Base-by-base conservation (phyloP, 2,797 vertebrate genomes). In the Decapterus maruadsi region DNA sequence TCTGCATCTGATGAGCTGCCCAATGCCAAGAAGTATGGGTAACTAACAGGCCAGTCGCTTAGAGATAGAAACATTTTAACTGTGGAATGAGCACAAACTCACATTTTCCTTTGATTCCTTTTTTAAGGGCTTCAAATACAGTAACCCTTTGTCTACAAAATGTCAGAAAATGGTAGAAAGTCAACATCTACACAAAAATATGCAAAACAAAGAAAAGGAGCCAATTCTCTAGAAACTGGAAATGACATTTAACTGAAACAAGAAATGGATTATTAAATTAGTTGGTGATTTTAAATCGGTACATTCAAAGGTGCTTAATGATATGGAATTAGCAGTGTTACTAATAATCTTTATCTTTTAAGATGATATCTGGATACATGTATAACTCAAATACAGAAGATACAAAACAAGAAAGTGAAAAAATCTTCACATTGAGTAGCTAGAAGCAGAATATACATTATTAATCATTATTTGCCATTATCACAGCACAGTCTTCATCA, bases 381-480 rank as follows among this genome's bases (percentile, higher is more conserved):
- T 57, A 29, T 48, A 38, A 16, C 22, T 66, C 7, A 2, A 7
- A 36, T 57, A 10, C 8, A 56, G 12, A 45, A 64, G 12, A 29
- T 50, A 22, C 11, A 36, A 64, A 65, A 36, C 26, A 14, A 56
- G 26, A 29, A 48, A 38, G 36, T 2, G 6, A 51, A 9, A 8
- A 62, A 22, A 55, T 59, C 10, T 8, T 68, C 64, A 78, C 20
- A 29, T 42, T 13, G n/a, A 64, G 11, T 57, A 11, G 20, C 34
- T 31, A 31, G 16, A 62, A 62, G 17, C 4, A 43, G 14, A 51
- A 14, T 56, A 8, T 13, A 26, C 22, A 38, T n/a, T n/a, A n/a
- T n/a, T n/a, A n/a, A 8, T 42, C 12, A 40, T 69, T 2, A 9
- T 43, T 11, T 19, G 0, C 0, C 17, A 36, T 53, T 1, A 20